Conservation (phyloP, 1,140 invertebrate species). For the Saccostrea glomerata region DNA sequence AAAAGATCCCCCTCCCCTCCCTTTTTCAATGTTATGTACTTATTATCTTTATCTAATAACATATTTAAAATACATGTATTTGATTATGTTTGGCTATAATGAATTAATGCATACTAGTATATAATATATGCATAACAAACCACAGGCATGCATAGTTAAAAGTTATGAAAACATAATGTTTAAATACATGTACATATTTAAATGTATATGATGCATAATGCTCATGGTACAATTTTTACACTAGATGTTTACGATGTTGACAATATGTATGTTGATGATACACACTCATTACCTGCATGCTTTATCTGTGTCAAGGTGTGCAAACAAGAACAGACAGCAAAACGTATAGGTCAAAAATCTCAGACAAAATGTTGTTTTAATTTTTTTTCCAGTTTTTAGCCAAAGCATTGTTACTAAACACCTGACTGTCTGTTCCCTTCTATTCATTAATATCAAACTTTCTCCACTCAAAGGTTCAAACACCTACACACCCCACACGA, state of each 20-base stretch:
- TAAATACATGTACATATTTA: not conserved
- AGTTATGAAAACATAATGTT: conserved; percentile 20
- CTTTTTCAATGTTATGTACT: not conserved
- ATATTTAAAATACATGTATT: not conserved
- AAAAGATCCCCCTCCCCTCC: not conserved
- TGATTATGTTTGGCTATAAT: not conserved
- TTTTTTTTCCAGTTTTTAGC: too few species aligned
- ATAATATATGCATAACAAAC: not conserved
- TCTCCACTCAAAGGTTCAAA: not conserved
- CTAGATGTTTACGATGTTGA: not conserved
- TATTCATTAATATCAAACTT: not conserved
- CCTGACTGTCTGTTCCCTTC: not conserved
- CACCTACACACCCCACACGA: not conserved
- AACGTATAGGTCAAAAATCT: too few species aligned
- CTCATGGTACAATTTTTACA: not conserved
- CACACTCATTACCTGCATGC: not conserved
- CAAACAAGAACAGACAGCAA: not conserved
- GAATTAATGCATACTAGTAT: not conserved
- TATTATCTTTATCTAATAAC: not conserved
- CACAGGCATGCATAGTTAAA: conserved; percentile 4
- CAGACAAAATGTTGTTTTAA: too few species aligned
- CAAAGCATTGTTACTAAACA: too few species aligned
- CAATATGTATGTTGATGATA: conserved; percentile 10
- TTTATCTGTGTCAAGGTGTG: not conserved
- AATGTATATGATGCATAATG: not conserved